These are phyloP conservation scores for Corella eumyota DNA, from an alignment of 23 tunicate species.

Conservation along the genomic window DNA sequence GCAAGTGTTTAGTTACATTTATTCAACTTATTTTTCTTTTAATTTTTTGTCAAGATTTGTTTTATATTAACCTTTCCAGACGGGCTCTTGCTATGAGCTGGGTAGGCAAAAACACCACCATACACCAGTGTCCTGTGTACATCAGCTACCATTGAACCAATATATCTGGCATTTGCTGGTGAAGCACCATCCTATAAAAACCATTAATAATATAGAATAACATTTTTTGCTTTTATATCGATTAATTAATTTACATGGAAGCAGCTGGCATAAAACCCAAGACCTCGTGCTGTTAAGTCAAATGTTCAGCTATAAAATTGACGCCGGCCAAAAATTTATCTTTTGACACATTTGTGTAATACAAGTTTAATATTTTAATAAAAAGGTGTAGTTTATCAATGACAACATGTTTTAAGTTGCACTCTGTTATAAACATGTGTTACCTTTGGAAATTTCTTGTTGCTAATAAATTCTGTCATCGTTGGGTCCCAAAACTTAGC, in stretches of 20 bases:
- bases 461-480: constrained; percentile 67
- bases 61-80: constrained; percentile 44
- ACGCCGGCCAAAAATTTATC: too few relatives aligned
- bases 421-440: too few relatives aligned
- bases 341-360: too few relatives aligned
- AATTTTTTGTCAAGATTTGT: too few relatives aligned
- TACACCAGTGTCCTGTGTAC: constrained; percentile 93
- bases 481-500: constrained; percentile 89
- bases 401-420: too few relatives aligned
- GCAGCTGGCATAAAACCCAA: not conserved
- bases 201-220: too few relatives aligned
- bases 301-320: too few relatives aligned
- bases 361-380: too few relatives aligned
- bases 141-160: constrained; percentile 99
- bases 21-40: too few relatives aligned
- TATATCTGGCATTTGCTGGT: constrained; percentile 85
- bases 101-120: constrained; percentile 93
- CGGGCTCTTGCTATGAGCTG: constrained; percentile 81
- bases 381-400: too few relatives aligned
- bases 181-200: constrained; percentile 64
- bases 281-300: too few relatives aligned
- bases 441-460: constrained; percentile 88
- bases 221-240: not conserved
- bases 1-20: too few relatives aligned
- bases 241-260: not conserved